Base-by-base conservation (phyloP, 2,797 vertebrate species). In the Fistularia tabacaria region DNA sequence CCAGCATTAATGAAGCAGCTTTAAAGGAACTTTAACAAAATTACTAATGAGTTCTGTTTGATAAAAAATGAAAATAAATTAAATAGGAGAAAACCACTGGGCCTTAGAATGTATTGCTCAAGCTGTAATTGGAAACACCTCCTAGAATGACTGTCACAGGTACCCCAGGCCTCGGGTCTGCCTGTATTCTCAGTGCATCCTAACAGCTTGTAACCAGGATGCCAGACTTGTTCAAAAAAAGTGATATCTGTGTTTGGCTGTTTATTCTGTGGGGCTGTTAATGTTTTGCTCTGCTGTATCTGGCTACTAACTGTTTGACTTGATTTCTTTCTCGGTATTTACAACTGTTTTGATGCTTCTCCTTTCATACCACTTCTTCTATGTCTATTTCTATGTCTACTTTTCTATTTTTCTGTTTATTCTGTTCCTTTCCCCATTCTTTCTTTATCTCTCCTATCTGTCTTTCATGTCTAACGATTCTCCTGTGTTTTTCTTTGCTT, bases 281-380 rank as follows among this genome's bases (percentile, higher is more conserved):
- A 51, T 62, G 71, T 68, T 47, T 59, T 58, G 36, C 63, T 60
- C 59, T 41, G 69, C 66, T 51, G 42, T 54, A 53, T 57, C 48
- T 52, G 6, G 58, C 62, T 59, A 84, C 79, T 86, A 86, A 85
- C 83, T 69, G 11, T 67, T 71, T 67, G 56, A 64, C 62, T 37
- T 8, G 44, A 63, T 15, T 66, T 65, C 71, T 59, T 39, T 56
- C 48, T 66, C 70, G 59, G 10, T 72, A 37, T 47, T 14, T 48
- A 75, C 62, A 41, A 50, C 59, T 41, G 46, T 45, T 54, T 51
- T 53, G 14, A 56, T 72, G 69, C 70, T 72, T 63, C 46, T 37
- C 42, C 54, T 13, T 49, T 51, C 54, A 67, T 72, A 76, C 36
- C 9, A 67, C 57, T 60, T 58, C 66, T 65, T 42, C 44, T 79